A percentile compares a stretch with the other conserved stretches of the same genome.
Conservation (phyloP, 2,888 invertebrate genomes). For the Odiellus spinosus region DNA sequence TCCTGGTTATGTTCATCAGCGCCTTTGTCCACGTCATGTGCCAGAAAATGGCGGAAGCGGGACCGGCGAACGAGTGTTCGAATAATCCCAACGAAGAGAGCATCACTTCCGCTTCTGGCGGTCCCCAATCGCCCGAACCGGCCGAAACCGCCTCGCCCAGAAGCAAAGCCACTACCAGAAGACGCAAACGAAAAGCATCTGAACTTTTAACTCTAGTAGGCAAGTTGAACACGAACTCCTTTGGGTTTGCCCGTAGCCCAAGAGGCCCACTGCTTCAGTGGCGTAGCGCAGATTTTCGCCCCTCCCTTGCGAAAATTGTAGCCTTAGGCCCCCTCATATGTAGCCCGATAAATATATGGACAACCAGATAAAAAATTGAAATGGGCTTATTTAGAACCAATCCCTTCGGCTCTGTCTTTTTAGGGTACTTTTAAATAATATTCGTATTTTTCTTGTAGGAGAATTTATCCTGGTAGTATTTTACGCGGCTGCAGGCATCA, state of each 20-base stretch:
- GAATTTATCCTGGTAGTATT: constrained; percentile 19
- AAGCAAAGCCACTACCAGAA: constrained; percentile 2
- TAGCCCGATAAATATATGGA: no score
- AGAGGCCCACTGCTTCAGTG: no score
- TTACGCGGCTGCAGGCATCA: constrained; percentile 53
- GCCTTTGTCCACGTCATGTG: constrained; percentile 28
- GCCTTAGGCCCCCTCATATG: no score
- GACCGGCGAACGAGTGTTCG: constrained; percentile 1
- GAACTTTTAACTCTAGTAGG: constrained; percentile 5
- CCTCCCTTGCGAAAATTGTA: no score
- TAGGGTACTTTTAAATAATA: no score
- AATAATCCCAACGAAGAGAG: constrained; percentile 1
- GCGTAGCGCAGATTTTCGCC: no score
- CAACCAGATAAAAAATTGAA: no score
- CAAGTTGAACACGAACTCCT: no score
- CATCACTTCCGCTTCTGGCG: neutral
- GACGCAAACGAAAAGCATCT: constrained; percentile 12
- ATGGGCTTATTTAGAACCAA: no score
- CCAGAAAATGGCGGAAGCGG: constrained; percentile 18
- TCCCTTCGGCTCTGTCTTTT: no score
- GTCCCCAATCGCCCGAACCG: neutral
- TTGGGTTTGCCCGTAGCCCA: no score
- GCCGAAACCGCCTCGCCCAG: neutral
- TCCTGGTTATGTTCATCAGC: constrained; percentile 33
- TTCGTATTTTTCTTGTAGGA: constrained; percentile 11